Base-by-base conservation (phyloP, 1,140 invertebrate genomes). In the Sinonovacula constricta region DNA sequence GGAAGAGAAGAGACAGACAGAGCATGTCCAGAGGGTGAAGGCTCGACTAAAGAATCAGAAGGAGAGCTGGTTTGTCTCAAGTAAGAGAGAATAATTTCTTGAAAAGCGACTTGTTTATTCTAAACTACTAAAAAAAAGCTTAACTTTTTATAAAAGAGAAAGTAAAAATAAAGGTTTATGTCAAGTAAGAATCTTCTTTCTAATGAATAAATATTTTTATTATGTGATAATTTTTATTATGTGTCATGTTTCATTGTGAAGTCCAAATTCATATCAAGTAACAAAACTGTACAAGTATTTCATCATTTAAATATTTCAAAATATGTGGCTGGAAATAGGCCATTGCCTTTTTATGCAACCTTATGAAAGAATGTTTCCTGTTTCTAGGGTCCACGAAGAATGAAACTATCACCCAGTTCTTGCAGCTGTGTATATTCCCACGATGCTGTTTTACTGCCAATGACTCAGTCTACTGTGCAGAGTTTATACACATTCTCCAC, bases 401-500 rank as follows among this genome's bases (percentile, higher is more conserved):
- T 91, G 97, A 98, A 91, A 98, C 97, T 0, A 97, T 99, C 53
- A 98, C 97, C 24, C 96, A 89, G 80, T 87, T 99, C 88, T 93
- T 99, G 79, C 98, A 99, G 91, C 92, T 98, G 26, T 99, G 98
- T 90, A 92, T 99, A 57, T 98, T 99, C 90, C 98, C 98, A 45
- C 93, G 98, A 69, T 98, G 97, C 92, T 96, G 97, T 81, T 99
- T 98, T 87, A 98, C 97, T 45, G 95, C 97, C 49, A 94, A 95
- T 33, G 98, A 99, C 93, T 97, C 98, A 28, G 93, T 99, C 36
- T 99, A 97, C 91, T 99, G 97, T 92, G 97, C 98, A 0, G 96
- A 99, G 92, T 99, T 99, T 91, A 96, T 99, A 57, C 95, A 98
- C 87, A 95, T 96, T 26, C 95, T 99, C 84, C 98, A 99, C 91